Conservation (phyloP, 2,888 invertebrate genomes). For the Thysanoteuthis rhombus region DNA sequence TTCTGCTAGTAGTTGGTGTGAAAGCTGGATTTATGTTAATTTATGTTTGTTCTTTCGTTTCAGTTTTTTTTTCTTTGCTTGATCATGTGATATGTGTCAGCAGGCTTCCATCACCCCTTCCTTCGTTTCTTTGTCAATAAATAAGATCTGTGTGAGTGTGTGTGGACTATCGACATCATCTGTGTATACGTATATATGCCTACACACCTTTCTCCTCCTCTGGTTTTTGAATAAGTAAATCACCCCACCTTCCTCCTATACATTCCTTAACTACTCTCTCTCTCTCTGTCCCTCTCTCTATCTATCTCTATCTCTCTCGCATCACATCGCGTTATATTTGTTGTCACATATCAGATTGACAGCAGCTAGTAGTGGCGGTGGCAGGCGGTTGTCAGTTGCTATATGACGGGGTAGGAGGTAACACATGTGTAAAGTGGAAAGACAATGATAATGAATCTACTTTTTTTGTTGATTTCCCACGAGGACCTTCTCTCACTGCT, state of each 20-base stretch:
- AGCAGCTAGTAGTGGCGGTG: not conserved
- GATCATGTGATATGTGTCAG: not conserved
- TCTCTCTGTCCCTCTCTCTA: not conserved
- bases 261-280: not conserved
- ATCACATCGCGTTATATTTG: not conserved
- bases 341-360: not conserved
- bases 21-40: not conserved
- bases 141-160: not conserved
- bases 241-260: not conserved
- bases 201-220: not conserved
- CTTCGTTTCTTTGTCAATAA: not conserved
- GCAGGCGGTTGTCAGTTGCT: not conserved
- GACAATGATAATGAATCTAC: not conserved
- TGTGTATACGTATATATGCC: not conserved
- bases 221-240: not conserved
- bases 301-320: not conserved
- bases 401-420: not conserved
- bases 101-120: not conserved
- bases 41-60: not conserved
- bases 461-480: not conserved
- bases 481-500: not conserved
- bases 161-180: slow-evolving; percentile 2
- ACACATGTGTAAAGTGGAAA: not conserved
- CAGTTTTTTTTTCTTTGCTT: not conserved
- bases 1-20: not conserved